Evolutionary conservation across 1,140 invertebrate genomes (phyloP).

Genomic region (Cardiocondyla obscurior): DNA sequence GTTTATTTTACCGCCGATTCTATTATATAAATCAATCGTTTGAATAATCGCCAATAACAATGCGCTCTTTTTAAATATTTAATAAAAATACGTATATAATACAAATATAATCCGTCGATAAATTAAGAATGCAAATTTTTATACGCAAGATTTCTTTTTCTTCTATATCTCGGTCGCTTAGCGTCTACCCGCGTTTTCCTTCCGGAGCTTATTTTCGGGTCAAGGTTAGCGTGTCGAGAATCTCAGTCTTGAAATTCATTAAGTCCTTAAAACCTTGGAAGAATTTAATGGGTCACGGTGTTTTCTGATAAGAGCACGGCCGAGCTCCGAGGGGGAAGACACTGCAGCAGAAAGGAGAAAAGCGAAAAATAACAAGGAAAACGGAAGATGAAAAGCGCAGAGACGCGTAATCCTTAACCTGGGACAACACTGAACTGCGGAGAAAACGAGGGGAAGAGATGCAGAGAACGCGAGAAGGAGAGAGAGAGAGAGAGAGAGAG

Average conservation of each 20-base stretch:
- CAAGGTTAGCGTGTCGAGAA: slow-evolving; percentile 40
- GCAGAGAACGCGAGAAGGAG: slow-evolving; percentile 6
- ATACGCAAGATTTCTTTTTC: background rate
- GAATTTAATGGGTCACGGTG: background rate
- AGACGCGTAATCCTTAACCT: slow-evolving; percentile 78
- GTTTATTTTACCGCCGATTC: slow-evolving; percentile 11
- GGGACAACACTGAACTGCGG: slow-evolving; percentile 72
- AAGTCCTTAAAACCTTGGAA: slow-evolving; percentile 46
- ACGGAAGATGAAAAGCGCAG: slow-evolving; percentile 56
- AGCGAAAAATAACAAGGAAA: slow-evolving; percentile 66
- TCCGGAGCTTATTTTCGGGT: background rate
- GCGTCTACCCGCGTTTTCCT: background rate
- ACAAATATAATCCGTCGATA: background rate
- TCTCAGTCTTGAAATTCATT: slow-evolving; percentile 32
- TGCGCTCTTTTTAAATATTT: background rate
- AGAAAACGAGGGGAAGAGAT: slow-evolving; percentile 50
- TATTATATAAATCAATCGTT: slow-evolving; percentile 1
- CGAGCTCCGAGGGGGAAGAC: slow-evolving; percentile 9
- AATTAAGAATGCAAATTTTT: background rate
- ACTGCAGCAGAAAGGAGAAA: slow-evolving; percentile 3
- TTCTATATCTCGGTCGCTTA: background rate
- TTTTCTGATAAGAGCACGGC: slow-evolving; percentile 40
- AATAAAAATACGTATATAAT: background rate
- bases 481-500: background rate
- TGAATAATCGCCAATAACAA: slow-evolving; percentile 12